Evolutionary conservation across 1,140 invertebrate genomes (phyloP).

Genomic region (Patella vulgata): DNA sequence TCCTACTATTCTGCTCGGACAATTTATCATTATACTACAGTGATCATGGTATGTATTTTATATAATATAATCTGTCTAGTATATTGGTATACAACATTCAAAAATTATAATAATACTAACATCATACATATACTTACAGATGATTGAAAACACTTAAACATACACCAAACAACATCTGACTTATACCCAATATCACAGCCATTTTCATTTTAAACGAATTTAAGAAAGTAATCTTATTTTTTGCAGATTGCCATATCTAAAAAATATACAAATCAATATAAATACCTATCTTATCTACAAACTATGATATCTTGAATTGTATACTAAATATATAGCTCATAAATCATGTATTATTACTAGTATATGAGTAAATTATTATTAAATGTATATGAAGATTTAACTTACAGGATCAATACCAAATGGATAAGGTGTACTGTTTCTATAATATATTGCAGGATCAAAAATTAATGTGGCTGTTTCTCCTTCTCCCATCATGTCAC

Average conservation of each 20-base stretch:
- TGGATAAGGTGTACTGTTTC: conserved; percentile 76
- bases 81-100: no score
- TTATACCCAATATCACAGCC: conserved; percentile 94
- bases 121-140: conserved; percentile 63
- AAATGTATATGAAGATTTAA: no score
- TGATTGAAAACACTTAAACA: conserved; percentile 90
- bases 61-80: no score
- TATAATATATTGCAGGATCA: conserved; percentile 37
- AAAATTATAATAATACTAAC: no score
- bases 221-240: conserved; percentile 96
- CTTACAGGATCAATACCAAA: conserved; percentile 84
- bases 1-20: no score
- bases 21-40: no score
- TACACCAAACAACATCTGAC: conserved; percentile 97
- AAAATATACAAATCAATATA: conserved; percentile 18
- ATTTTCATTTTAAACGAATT: conserved; percentile 99
- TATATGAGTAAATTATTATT: no score
- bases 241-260: conserved; percentile 84
- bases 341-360: no score
- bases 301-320: neutral
- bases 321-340: no score
- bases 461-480: conserved; percentile 13
- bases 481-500: no score
- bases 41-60: no score
- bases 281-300: no score